Evolutionary conservation across 2,797 vertebrate species (phyloP).

Genomic region (Microcaecilia unicolor): DNA sequence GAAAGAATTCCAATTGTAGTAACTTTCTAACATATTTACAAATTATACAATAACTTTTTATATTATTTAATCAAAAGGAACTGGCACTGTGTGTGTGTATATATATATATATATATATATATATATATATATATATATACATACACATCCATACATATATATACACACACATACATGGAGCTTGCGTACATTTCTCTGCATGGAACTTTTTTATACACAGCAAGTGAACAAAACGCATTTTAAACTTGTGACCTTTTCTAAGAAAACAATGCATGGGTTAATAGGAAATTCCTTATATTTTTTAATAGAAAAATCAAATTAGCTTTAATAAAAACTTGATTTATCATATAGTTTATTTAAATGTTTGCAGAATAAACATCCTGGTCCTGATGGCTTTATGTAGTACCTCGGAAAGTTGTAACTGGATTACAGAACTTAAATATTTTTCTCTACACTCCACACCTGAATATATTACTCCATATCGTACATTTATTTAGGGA

Average conservation of each 20-base stretch:
- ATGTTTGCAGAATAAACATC: conserved; percentile 19
- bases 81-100: no score
- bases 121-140: no score
- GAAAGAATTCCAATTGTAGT: conserved; percentile 7
- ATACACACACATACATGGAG: no score
- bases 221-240: conserved; percentile 23
- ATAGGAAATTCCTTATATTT: no score
- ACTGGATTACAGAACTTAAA: no score
- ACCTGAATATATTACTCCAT: no score
- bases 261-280: background rate
- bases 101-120: no score
- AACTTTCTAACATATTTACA: conserved; percentile 30
- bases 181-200: no score
- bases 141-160: no score
- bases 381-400: conserved; percentile 22
- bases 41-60: conserved; percentile 21
- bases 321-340: conserved; percentile 23
- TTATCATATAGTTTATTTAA: conserved; percentile 28
- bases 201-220: conserved; percentile 34
- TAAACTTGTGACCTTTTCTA: conserved; percentile 15
- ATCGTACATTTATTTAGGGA: no score
- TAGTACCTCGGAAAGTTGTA: no score
- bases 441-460: no score
- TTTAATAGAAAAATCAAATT: conserved; percentile 13
- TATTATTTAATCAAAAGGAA: conserved; percentile 14